Evolutionary conservation across 2,888 invertebrate genomes (phyloP), one percentile per base, ranked within the genome.

Genomic region (Leptopilina myrica): DNA sequence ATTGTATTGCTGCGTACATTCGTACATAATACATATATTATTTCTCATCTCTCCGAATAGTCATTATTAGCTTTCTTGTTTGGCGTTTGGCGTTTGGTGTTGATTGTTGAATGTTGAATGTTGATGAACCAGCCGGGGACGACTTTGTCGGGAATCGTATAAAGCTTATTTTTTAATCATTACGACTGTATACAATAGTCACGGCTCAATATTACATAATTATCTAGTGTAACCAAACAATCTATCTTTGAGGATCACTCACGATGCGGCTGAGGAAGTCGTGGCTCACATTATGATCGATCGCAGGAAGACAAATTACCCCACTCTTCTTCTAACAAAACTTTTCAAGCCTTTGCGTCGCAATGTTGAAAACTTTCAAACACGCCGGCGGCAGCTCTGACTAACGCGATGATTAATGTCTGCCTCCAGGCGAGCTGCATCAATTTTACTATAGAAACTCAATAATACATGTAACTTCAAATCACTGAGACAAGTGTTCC

Each of bases 121-220:
- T 20, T 20, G 20, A 20, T 20, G 20, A 20, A 20, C 20, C 20
- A 1, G 20, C 20, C 20, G 20, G 20, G 20, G 20, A 20, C 53
- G 5, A 33, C 56, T 67, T 79, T 79, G 59, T 77, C 64, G 76
- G 69, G 79, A 85, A 82, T 82, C 83, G 82, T 81, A 82, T 75
- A 76, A 46, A 80, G 73, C 82, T 84, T 86, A 85, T 87, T 87
- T 85, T 82, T 81, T 85, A 80, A 87, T 85, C 85, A 81, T 87
- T 87, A 84, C 77, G 76, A 43, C 40, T 20, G 14, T 62, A 62
- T 46, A 46, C 46, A 46, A 46, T 53, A 69, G 53, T 53, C 14
- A 12, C 26, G 53, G 69, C 53, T 53, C 33, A 69, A 20, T 5
- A 69, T 53, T 69, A 8, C 11, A 49, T 26, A 49, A 69, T 53